Base-by-base conservation (phyloP, 92 coral and sea anemone species). In the Epizoanthus ramosus region DNA sequence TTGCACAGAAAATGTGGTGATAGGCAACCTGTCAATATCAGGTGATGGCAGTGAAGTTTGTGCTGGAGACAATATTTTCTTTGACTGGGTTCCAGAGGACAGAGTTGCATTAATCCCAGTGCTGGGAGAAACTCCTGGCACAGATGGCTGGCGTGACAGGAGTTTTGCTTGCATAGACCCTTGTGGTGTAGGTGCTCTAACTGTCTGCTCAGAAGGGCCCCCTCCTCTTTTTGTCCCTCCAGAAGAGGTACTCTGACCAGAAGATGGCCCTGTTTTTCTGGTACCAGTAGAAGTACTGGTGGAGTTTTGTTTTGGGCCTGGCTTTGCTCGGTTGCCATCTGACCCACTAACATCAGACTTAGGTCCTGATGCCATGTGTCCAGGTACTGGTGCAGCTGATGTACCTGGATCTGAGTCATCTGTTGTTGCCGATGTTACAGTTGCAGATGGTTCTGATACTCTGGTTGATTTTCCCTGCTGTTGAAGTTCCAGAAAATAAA, bases 151-250 rank as follows among this genome's bases (percentile, higher is more conserved):
- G 31, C 14, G n/a, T 9, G 76, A 41, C 76, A n/a, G 60, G 1
- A 19, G 57, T 21, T 50, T 67, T 28, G 22, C 39, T 33, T 67
- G 35, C 45, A 33, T 67, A 1, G 72, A 17, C 19, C 72, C 47
- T 41, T 67, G 47, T 5, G 72, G 22, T 67, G 72, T 33, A 3
- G 50, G 13, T 15, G 72, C 22, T 67, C 50, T 67, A 33, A 67
- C 50, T 13, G 23, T 67, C 72, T 67, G 72, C 22, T 17, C 72
- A 67, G 33, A 5, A 75, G 59, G 7, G 15, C 15, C 18, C 52
- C 31, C 35, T 35, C 54, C 67, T 57, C 52, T 56, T 56, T 75
- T 75, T 31, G 50, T 75, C 61, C 45, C 65, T 17, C 67, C 80
- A 21, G 80, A 24, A 57, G 68, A 25, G 6, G 52, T 57, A 3